These are phyloP conservation scores for Cydia pomonella DNA, from an alignment of 1,140 invertebrate genomes.

Conservation along the genomic window DNA sequence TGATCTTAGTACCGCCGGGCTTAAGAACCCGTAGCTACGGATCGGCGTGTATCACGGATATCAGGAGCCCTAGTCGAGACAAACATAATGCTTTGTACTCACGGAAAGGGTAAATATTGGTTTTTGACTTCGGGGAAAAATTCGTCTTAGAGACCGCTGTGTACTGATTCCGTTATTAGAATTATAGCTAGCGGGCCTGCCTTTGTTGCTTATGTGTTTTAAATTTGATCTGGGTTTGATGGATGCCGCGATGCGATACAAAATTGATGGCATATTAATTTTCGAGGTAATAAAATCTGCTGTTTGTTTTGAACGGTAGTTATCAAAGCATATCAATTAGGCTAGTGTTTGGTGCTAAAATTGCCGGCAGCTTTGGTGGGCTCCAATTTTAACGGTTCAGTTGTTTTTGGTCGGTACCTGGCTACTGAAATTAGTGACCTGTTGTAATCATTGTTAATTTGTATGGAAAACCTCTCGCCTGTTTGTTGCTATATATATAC, in stretches of 20 bases:
- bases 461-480: not conserved
- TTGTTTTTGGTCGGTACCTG: not conserved
- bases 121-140: constrained; percentile 73
- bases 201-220: constrained; percentile 59
- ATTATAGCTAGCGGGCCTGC: constrained; percentile 58
- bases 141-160: constrained; percentile 71
- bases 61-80: no score
- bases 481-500: no score
- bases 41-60: no score
- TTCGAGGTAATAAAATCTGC: constrained; percentile 53
- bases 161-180: constrained; percentile 75
- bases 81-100: constrained; percentile 76
- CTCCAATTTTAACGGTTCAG: constrained; percentile 3
- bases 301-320: constrained; percentile 63
- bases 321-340: constrained; percentile 40
- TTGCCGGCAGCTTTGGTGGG: constrained; percentile 16
- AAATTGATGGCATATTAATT: constrained; percentile 64
- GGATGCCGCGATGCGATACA: constrained; percentile 43
- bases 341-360: constrained; percentile 26
- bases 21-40: no score
- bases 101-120: constrained; percentile 75
- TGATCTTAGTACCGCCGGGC: no score
- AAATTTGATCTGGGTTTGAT: constrained; percentile 47
- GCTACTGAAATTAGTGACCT: constrained; percentile 10
- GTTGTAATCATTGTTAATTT: not conserved